Percentiles rank a stretch among this genome's conserved stretches.
Conservation (phyloP, 30 jellyfish, hydroid and myxozoan species). For the Aurelia aurita region DNA sequence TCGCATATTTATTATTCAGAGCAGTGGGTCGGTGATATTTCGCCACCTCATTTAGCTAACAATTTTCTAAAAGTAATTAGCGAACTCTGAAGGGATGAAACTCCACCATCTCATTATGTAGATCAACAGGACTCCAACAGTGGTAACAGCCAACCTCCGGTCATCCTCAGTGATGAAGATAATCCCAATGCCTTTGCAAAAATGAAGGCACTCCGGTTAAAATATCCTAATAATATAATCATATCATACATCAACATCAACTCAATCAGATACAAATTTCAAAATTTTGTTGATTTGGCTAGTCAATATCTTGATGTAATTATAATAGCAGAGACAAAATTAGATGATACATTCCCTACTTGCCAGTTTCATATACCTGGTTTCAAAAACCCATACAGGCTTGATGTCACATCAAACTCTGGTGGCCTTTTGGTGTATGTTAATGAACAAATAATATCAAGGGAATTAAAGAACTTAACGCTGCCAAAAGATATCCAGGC, state of each 20-base stretch:
- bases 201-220: constrained; percentile 15
- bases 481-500: constrained; percentile 35
- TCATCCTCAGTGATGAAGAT: neutral
- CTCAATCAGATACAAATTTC: no score
- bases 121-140: constrained; percentile 42
- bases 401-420: constrained; percentile 41
- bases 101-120: constrained; percentile 39
- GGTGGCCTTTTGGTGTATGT: constrained; percentile 58
- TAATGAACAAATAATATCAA: no score
- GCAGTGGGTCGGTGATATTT: no score
- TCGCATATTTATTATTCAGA: no score
- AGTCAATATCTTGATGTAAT: constrained; percentile 53
- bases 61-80: no score
- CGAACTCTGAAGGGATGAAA: no score
- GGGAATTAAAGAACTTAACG: constrained; percentile 8
- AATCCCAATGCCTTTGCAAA: neutral
- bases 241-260: constrained; percentile 25
- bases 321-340: no score
- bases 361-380: constrained; percentile 46
- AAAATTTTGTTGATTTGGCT: constrained; percentile 29
- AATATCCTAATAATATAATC: constrained; percentile 15
- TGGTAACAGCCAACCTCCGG: constrained; percentile 32
- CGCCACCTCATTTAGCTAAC: no score
- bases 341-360: constrained; percentile 54
- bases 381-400: constrained; percentile 30